Evolutionary conservation across 2,888 invertebrate species (phyloP), one percentile per base, ranked within the genome.

Genomic region (Scaptomyza caliginosa): DNA sequence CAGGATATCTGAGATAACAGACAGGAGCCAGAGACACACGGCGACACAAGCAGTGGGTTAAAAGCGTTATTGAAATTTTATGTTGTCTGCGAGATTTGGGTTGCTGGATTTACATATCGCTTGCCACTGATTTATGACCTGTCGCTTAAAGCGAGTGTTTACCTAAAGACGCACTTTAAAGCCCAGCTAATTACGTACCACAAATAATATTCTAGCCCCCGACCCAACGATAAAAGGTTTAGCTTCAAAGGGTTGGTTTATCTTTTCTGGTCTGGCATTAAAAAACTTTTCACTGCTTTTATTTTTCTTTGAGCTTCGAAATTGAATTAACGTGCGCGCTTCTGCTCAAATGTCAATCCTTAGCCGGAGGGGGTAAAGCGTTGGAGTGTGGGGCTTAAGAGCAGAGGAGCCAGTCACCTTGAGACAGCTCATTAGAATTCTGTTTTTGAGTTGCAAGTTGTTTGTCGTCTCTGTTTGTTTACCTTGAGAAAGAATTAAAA

Each of bases 401-500:
- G 8, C 26, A 24, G 2, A 4, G 2, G 3, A 2, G 34, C 48
- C 48, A 70, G 66, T 76, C 60, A 87, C 88, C 82, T 87, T 87
- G 65, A 74, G 86, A 48, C 36, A 77, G 65, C 86, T 83, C 84
- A 83, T 83, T 88, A 88, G 81, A 69, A 83, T 83, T 83, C 88
- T 57, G 81, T 86, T 83, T 86, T 45, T 67, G 67, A 67, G 48
- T 66, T 45, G 52, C 40, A 58, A 78, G 64, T 85, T 67, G 66
- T 65, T 62, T 69, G 80, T 48, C 64, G 68, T 67, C 79, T 82
- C 79, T 82, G 76, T 88, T 87, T 85, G 76, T 88, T 87, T 87
- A 89, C 89, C 89, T 89, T 85, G 76, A 66, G 8, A 32, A n/a
- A 21, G 77, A 87, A 89, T 88, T 87, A 89, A 87, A 88, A 88